phyloP scores from a whole-genome alignment of 2,888 invertebrate species.

The Serrognathus titanus region DNA sequence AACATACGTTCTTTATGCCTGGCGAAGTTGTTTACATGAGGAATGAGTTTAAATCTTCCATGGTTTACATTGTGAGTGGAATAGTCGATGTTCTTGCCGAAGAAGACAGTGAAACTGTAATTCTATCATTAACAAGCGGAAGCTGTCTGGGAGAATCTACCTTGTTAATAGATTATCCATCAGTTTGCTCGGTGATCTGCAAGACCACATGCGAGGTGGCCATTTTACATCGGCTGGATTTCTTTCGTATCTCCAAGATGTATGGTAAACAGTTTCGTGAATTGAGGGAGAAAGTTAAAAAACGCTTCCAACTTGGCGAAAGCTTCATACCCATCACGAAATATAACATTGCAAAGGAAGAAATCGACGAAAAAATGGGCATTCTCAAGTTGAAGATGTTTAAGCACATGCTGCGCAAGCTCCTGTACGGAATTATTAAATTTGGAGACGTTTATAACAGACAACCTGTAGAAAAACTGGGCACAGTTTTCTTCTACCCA shows the following conservation, averaged over 20 bases:
- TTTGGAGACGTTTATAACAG: slow-evolving; percentile 5
- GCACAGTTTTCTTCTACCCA: slow-evolving; percentile 16
- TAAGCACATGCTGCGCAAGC: slow-evolving; percentile 11
- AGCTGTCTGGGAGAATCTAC: slow-evolving; percentile 28
- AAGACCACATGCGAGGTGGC: slow-evolving; percentile 27
- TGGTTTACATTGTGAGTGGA: slow-evolving; percentile 31
- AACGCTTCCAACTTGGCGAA: background rate
- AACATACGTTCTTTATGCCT: slow-evolving; percentile 18
- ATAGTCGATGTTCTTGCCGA: slow-evolving; percentile 30
- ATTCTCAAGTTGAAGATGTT: slow-evolving; percentile 20
- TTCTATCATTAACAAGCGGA: slow-evolving; percentile 29
- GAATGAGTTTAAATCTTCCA: slow-evolving; percentile 20
- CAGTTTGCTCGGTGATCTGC: slow-evolving; percentile 28
- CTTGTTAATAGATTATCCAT: slow-evolving; percentile 20
- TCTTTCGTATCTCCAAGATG: slow-evolving; percentile 16
- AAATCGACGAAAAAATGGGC: slow-evolving; percentile 5
- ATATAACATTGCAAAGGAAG: background rate
- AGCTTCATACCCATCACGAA: slow-evolving; percentile 3
- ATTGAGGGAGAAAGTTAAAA: background rate
- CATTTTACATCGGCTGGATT: slow-evolving; percentile 20
- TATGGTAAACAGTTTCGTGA: slow-evolving; percentile 19
- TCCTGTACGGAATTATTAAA: slow-evolving; percentile 6
- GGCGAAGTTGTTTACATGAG: slow-evolving; percentile 26
- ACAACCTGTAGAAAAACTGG: slow-evolving; percentile 6
- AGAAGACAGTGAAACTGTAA: slow-evolving; percentile 32